Percentiles rank a stretch among this genome's conserved stretches.
Evolutionary conservation across 2,797 vertebrate species (phyloP).

Genomic region (Poeciliopsis turneri): DNA sequence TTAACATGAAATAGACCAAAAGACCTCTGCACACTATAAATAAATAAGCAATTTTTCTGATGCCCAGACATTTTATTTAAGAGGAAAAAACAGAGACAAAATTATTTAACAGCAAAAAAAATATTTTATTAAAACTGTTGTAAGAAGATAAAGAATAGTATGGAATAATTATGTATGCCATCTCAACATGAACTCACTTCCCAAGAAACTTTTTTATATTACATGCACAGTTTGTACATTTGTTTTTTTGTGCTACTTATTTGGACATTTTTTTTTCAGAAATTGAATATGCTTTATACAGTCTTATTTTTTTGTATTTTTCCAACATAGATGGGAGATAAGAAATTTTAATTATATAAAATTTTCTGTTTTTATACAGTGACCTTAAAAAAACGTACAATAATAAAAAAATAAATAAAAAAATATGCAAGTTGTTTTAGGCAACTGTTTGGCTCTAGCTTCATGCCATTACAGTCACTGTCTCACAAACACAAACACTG

Average conservation of each 20-base stretch:
- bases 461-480: background rate
- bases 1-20: constrained; percentile 14
- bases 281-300: background rate
- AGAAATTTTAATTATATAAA: background rate
- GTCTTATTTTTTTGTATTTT: background rate
- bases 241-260: background rate
- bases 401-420: background rate
- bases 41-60: background rate
- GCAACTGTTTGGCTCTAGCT: background rate
- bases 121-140: background rate
- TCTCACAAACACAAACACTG: background rate
- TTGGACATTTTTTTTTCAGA: background rate
- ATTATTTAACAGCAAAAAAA: background rate
- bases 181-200: background rate
- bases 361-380: background rate
- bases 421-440: background rate
- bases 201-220: background rate
- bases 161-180: background rate
- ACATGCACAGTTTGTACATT: background rate
- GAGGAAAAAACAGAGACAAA: background rate
- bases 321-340: background rate
- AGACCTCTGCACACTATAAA: background rate
- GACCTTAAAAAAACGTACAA: background rate
- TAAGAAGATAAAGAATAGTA: background rate
- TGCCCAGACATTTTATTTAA: background rate